phyloP scores from a whole-genome alignment of 2,113 vertebrate species.

The Galemys pyrenaicus region DNA sequence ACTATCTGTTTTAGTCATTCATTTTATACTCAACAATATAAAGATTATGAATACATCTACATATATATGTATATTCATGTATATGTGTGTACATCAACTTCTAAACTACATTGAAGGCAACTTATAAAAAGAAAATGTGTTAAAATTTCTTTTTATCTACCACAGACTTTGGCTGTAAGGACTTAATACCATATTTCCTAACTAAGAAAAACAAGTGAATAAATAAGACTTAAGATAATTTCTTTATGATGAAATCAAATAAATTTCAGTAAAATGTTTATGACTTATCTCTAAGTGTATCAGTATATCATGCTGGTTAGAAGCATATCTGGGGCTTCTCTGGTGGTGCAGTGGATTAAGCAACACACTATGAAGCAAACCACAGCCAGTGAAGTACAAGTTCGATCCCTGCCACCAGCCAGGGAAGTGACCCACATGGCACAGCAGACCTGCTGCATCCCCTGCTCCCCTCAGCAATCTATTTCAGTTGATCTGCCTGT shows the following conservation, averaged over 20 bases:
- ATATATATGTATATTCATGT: background rate
- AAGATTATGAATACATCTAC: background rate
- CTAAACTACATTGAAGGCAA: background rate
- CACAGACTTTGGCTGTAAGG: background rate
- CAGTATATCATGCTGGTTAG: background rate
- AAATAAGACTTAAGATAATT: conserved; percentile 7
- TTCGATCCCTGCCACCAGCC: no score
- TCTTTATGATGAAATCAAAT: conserved; percentile 1
- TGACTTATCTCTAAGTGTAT: background rate
- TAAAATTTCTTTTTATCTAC: background rate
- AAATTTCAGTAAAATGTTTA: background rate
- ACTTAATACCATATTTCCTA: background rate
- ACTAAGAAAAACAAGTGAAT: background rate
- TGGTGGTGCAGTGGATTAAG: no score
- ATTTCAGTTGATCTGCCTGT: no score
- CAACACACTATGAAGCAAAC: no score
- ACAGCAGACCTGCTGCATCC: no score
- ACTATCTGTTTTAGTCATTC: background rate
- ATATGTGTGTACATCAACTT: background rate
- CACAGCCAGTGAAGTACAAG: no score
- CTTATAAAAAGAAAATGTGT: background rate
- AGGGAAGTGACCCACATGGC: no score
- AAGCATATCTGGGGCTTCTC: no score
- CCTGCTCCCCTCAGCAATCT: no score
- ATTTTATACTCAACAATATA: background rate